phyloP scores from a whole-genome alignment of 1,140 invertebrate species.

The Danaus plexippus region DNA sequence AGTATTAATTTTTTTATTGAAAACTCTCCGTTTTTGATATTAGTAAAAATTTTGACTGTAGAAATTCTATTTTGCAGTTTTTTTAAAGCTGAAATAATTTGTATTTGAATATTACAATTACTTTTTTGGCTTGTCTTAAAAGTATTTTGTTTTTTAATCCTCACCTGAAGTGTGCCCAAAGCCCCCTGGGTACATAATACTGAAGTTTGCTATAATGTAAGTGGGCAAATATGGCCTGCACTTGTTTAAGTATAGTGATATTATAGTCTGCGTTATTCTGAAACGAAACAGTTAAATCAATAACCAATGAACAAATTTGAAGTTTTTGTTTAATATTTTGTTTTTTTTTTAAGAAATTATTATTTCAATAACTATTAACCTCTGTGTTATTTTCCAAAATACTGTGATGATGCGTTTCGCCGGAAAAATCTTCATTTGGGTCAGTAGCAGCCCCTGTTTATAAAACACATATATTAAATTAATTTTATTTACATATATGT shows the following conservation, averaged over 20 bases:
- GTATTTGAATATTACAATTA: neutral
- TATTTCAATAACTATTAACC: constrained; percentile 25
- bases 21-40: no score
- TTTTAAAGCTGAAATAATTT: no score
- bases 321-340: no score
- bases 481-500: no score
- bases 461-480: neutral
- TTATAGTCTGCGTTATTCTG: constrained; percentile 88
- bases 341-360: neutral
- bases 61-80: no score
- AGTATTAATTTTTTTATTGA: neutral
- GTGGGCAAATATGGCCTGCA: constrained; percentile 98
- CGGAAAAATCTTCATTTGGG: constrained; percentile 90
- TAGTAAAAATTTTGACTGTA: no score
- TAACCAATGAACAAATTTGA: neutral
- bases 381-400: constrained; percentile 59
- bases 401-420: constrained; percentile 76
- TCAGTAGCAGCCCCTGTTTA: constrained; percentile 86
- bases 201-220: constrained; percentile 95
- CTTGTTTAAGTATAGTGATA: constrained; percentile 95
- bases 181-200: constrained; percentile 95
- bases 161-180: constrained; percentile 98
- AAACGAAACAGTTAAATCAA: constrained; percentile 24
- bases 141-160: neutral
- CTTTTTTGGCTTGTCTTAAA: neutral